Evolutionary conservation across 1,140 invertebrate genomes (phyloP).

Genomic region (Apolygus lucorum): DNA sequence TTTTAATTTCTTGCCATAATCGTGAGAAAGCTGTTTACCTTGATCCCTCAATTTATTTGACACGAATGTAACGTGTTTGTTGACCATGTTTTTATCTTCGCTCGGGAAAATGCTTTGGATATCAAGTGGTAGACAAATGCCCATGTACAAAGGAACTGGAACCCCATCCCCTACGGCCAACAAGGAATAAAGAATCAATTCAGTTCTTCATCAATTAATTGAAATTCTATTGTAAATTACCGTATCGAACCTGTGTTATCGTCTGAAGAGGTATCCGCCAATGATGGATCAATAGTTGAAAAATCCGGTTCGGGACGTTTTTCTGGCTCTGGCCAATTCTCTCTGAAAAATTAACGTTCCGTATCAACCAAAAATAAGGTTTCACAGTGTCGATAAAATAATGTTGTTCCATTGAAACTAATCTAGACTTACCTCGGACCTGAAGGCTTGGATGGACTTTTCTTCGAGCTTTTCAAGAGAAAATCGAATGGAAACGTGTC

Average conservation of each 20-base stretch:
- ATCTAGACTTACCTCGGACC: background rate
- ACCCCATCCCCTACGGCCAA: conserved; percentile 12
- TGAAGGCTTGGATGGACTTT: background rate
- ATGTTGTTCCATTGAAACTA: no score
- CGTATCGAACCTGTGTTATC: no score
- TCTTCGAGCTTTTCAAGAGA: background rate
- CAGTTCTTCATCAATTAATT: no score
- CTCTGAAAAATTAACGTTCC: background rate
- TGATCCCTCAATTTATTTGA: conserved; percentile 16
- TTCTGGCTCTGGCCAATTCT: conserved; percentile 6
- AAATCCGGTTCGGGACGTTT: conserved; percentile 19
- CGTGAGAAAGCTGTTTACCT: conserved; percentile 20
- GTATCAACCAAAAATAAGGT: no score
- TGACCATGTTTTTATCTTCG: conserved; percentile 18
- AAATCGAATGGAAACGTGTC: conserved; percentile 6
- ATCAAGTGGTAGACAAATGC: conserved; percentile 65
- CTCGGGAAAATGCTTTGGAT: conserved; percentile 57
- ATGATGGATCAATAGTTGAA: conserved; percentile 11
- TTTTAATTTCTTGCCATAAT: background rate
- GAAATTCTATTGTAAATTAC: no score
- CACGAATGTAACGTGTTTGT: conserved; percentile 23
- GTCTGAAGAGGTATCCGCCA: conserved; percentile 1
- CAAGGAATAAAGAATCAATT: no score
- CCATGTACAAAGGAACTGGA: conserved; percentile 49
- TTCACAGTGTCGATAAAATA: no score